phyloP scores from a whole-genome alignment of 2,113 vertebrate species.

The Mungos mungo region DNA sequence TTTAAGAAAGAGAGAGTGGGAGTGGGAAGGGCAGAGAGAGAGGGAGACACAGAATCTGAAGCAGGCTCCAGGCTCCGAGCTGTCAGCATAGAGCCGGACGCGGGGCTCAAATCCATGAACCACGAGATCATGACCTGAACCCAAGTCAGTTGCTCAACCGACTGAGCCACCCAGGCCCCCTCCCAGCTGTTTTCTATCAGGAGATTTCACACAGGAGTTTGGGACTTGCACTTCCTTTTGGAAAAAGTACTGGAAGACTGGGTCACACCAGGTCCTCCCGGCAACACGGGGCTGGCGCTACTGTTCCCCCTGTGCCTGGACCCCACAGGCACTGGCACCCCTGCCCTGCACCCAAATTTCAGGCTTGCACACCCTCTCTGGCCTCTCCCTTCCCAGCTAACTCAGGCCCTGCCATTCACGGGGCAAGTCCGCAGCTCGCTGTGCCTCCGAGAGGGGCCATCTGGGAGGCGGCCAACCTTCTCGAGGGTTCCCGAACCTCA shows the following conservation, averaged over 20 bases:
- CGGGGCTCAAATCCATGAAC: too few species aligned
- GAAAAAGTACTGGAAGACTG: background rate
- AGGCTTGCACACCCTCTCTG: background rate
- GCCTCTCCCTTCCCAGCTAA: background rate
- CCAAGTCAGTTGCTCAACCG: too few species aligned
- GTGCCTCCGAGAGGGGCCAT: background rate
- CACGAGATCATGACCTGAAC: too few species aligned
- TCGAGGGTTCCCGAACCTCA: background rate
- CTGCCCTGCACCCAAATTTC: background rate
- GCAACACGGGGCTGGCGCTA: accelerated
- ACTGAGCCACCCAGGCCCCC: too few species aligned
- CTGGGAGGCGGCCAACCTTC: background rate
- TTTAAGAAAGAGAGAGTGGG: too few species aligned
- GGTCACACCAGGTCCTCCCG: background rate
- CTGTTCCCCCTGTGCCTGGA: background rate
- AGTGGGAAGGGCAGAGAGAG: too few species aligned
- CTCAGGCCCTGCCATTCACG: background rate
- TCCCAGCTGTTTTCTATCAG: background rate
- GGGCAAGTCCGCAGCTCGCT: background rate
- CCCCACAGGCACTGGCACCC: background rate
- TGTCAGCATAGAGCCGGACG: too few species aligned
- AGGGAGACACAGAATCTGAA: too few species aligned
- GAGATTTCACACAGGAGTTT: background rate
- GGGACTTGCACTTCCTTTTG: background rate
- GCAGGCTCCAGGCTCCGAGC: too few species aligned